These are phyloP conservation scores for Phenacoccus solenopsis DNA, from an alignment of 1,140 invertebrate species.

Conservation along the genomic window DNA sequence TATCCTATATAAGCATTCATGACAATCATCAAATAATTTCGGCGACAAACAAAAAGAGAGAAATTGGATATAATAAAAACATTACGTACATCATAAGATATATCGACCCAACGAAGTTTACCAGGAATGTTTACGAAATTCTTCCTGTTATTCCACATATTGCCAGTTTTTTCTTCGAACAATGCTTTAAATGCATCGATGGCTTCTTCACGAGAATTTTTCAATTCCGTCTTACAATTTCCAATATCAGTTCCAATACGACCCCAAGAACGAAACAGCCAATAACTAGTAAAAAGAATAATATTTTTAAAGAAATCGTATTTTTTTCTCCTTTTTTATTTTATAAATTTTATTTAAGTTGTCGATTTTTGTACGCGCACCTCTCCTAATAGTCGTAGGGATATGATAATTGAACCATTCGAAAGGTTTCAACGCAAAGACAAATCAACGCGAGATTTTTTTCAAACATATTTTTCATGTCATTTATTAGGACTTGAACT, in stretches of 20 bases:
- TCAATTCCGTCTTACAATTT: slow-evolving; percentile 56
- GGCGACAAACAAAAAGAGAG: too few species aligned
- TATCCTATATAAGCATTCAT: background rate
- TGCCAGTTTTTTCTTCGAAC: slow-evolving; percentile 78
- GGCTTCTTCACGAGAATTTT: slow-evolving; percentile 42
- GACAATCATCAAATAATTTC: too few species aligned
- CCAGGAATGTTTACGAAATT: slow-evolving; percentile 68
- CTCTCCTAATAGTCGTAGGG: too few species aligned
- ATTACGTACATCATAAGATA: slow-evolving; percentile 32
- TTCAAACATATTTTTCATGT: too few species aligned
- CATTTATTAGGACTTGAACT: too few species aligned
- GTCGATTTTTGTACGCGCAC: too few species aligned
- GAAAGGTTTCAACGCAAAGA: too few species aligned
- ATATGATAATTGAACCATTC: too few species aligned
- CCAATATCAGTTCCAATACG: slow-evolving; percentile 89
- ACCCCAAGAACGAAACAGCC: slow-evolving; percentile 85
- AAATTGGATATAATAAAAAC: background rate
- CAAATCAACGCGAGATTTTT: too few species aligned
- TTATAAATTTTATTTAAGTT: background rate
- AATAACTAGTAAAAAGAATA: slow-evolving; percentile 44
- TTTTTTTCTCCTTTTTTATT: too few species aligned
- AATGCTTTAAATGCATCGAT: slow-evolving; percentile 49
- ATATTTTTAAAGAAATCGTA: background rate
- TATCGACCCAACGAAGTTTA: slow-evolving; percentile 77
- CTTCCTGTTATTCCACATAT: slow-evolving; percentile 53